These are phyloP conservation scores for Diplazon laetatorius DNA, from an alignment of 2,888 invertebrate species.

Conservation along the genomic window DNA sequence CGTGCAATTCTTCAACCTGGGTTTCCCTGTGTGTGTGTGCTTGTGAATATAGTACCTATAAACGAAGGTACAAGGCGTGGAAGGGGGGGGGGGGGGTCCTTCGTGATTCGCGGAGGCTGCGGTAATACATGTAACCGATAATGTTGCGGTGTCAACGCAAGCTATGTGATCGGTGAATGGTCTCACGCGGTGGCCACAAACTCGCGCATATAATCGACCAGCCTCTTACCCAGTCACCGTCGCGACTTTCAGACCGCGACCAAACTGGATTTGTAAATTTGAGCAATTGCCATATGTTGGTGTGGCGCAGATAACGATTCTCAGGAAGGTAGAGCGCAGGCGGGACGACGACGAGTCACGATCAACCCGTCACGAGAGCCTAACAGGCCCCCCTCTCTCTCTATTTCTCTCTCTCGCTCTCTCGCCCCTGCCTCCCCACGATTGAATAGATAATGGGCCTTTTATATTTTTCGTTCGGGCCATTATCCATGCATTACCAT, in stretches of 20 bases:
- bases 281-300: slow-evolving; percentile 57
- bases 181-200: neutral
- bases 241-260: slow-evolving; percentile 74
- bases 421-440: neutral
- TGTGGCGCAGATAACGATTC: slow-evolving; percentile 26
- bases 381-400: slow-evolving; percentile 17
- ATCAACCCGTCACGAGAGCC: slow-evolving; percentile 28
- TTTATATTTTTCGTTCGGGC: neutral
- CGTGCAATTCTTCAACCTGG: no score
- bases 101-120: slow-evolving; percentile 64
- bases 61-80: neutral
- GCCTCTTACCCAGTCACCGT: slow-evolving; percentile 37
- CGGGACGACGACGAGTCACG: slow-evolving; percentile 46
- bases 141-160: slow-evolving; percentile 22
- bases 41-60: neutral
- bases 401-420: neutral
- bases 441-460: neutral
- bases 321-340: slow-evolving; percentile 12
- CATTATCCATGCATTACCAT: no score
- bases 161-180: slow-evolving; percentile 50
- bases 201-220: neutral
- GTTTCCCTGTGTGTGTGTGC: no score
- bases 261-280: slow-evolving; percentile 69
- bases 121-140: slow-evolving; percentile 38
- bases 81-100: slow-evolving; percentile 27